Evolutionary conservation across 1,140 invertebrate genomes (phyloP), one percentile per base, ranked within the genome.

Genomic region (Wasmannia auropunctata): DNA sequence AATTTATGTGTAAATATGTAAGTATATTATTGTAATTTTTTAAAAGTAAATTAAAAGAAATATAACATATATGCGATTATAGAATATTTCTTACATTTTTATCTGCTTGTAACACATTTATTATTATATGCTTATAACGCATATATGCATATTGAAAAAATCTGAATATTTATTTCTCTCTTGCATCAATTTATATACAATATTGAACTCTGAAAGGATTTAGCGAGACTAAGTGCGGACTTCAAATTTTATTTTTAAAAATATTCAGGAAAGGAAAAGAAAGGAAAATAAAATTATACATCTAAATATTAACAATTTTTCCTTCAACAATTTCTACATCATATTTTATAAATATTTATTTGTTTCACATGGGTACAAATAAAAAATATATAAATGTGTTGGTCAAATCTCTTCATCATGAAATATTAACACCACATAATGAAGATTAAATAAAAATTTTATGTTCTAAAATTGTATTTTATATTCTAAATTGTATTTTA

Each of bases 291-390:
- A 65, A 37, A 43, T 25, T 6, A 65, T 25, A 65, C 5, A 34
- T 65, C 1, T 37, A 40, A 43, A 40, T 65, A 43, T 65, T 40
- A 25, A 43, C 0, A 10, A 25, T 40, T 65, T 65, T 22, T 31
- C 0, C 8, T 1, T 16, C n/a, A n/a, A n/a, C n/a, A n/a, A n/a
- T n/a, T n/a, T n/a, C n/a, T n/a, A n/a, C n/a, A 65, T 34, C 2
- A 3, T 37, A 40, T 43, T 65, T 65, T 43, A 43, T 40, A 65
- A 65, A 65, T 65, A 40, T 65, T 65, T n/a, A 63, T 63, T 60
- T 34, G 8, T 63, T 37, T 63, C 16, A 37, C 3, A 37, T n/a
- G n/a, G 31, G 25, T 63, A 37, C 2, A 31, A 6, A 56, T 2
- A 56, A 58, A 58, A 58, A 56, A n/a, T 8, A 0, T 31, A 7